Conservation (phyloP, 2,888 invertebrate species). For the Hirtodrosophila confusa region DNA sequence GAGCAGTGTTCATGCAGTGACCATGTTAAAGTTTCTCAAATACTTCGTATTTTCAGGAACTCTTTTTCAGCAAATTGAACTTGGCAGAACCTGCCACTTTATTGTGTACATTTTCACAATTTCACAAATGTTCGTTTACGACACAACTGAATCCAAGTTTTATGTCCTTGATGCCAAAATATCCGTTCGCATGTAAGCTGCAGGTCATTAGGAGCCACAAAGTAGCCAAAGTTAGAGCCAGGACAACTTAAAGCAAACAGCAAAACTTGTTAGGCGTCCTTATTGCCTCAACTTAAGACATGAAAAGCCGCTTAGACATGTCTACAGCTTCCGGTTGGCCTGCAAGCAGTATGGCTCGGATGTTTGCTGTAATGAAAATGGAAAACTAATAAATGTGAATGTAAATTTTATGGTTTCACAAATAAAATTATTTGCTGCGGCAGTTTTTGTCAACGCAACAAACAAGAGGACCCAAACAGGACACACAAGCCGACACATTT, state of each 20-base stretch:
- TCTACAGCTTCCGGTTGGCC: constrained; percentile 58
- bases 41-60: not conserved
- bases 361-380: constrained; percentile 28
- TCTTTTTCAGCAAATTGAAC: not conserved
- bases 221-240: constrained; percentile 31
- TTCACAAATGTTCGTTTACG: constrained; percentile 22
- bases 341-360: constrained; percentile 7
- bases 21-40: constrained; percentile 2
- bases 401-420: constrained; percentile 58
- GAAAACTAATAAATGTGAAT: constrained; percentile 66
- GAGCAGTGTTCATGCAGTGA: not conserved
- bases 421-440: constrained; percentile 60
- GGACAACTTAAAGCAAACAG: constrained; percentile 28
- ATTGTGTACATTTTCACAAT: not conserved
- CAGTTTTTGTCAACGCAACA: constrained; percentile 41
- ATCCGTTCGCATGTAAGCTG: constrained; percentile 40
- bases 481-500: constrained; percentile 36
- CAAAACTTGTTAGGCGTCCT: constrained; percentile 33
- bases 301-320: constrained; percentile 72
- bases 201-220: constrained; percentile 62
- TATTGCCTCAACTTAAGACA: constrained; percentile 42
- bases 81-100: no score
- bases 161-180: constrained; percentile 27
- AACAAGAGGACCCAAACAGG: constrained; percentile 4
- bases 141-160: constrained; percentile 24